Evolutionary conservation across 2,797 vertebrate genomes (phyloP), one percentile per base, ranked within the genome.

Genomic region (Huso huso): DNA sequence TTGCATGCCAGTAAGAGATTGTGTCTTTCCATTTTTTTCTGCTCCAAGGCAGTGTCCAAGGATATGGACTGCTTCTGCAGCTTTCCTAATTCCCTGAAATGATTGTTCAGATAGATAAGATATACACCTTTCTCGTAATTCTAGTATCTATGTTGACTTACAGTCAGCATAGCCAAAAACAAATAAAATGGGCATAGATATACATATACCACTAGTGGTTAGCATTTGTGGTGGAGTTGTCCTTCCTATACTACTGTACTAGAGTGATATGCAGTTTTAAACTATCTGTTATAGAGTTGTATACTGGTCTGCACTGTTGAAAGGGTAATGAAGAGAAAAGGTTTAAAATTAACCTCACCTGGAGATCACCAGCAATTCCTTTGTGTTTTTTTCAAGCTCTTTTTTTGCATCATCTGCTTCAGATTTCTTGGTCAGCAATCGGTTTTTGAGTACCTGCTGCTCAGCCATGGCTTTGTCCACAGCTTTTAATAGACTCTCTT

Each of bases 1-100:
- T 97, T 98, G 78, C 94, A 98, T 58, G 81, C 82, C 49, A 96
- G 84, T 67, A 99, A 88, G 62, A 94, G 10, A 72, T 98, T 99
- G 76, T 99, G 96, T 74, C 82, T 82, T 67, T 82, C 83, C 64
- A 95, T 66, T 10, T 76, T 88, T 63, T 87, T 90, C 64, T 93
- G 91, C 75, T 99, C 96, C 76, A 96, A 70, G 13, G 84, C 77
- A 0, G 78, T 80, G 75, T 98, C 94, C 18, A 83, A 51, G 10
- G 75, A 76, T 67, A 90, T 75, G 49, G 85, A 76, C 79, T 93
- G 86, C 59, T 83, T 91, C 78, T 98, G 95, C 57, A 89, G 71
- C 71, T 87, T 93, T 63, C 77, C 79, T 71, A 89, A 66, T 71
- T 90, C 90, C 74, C 96, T 99, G 70, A 13, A 10, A 59, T 52